Percentiles rank a stretch among this genome's conserved stretches.
Evolutionary conservation across 2,797 vertebrate genomes (phyloP).

Genomic region (Lemur catta): DNA sequence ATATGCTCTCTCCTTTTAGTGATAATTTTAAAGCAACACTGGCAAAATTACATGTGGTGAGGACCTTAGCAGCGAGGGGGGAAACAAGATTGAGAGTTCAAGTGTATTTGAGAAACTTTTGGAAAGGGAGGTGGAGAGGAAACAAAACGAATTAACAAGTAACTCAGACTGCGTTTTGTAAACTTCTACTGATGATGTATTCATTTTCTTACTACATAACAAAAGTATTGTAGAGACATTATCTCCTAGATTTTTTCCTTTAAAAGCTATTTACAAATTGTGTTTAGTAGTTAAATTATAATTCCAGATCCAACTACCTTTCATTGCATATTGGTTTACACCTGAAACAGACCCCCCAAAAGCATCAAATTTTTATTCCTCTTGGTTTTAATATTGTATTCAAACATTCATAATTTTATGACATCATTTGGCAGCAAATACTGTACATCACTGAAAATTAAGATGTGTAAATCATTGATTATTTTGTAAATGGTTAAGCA

Average conservation of each 20-base stretch:
- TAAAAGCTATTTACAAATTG: background rate
- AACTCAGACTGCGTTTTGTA: constrained; percentile 35
- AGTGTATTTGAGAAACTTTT: constrained; percentile 55
- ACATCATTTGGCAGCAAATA: constrained; percentile 17
- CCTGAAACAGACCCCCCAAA: background rate
- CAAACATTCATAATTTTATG: constrained; percentile 29
- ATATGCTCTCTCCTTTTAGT: background rate
- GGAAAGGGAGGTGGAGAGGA: constrained; percentile 27
- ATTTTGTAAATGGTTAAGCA: constrained; percentile 21
- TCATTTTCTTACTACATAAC: constrained; percentile 25
- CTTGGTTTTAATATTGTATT: background rate
- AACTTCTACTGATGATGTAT: background rate
- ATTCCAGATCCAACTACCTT: background rate
- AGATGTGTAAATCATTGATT: constrained; percentile 49
- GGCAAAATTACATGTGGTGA: constrained; percentile 16
- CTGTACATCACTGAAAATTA: constrained; percentile 37
- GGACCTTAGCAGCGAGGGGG: background rate
- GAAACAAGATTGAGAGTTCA: background rate
- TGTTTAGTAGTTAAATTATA: background rate
- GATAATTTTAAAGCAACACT: constrained; percentile 18
- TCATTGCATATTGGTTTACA: constrained; percentile 29
- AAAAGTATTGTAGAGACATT: constrained; percentile 18
- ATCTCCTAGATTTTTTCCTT: background rate
- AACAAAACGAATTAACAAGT: constrained; percentile 37
- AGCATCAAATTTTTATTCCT: constrained; percentile 37